phyloP scores from a whole-genome alignment of 2,888 invertebrate genomes.

The Neuroscelio doddi region DNA sequence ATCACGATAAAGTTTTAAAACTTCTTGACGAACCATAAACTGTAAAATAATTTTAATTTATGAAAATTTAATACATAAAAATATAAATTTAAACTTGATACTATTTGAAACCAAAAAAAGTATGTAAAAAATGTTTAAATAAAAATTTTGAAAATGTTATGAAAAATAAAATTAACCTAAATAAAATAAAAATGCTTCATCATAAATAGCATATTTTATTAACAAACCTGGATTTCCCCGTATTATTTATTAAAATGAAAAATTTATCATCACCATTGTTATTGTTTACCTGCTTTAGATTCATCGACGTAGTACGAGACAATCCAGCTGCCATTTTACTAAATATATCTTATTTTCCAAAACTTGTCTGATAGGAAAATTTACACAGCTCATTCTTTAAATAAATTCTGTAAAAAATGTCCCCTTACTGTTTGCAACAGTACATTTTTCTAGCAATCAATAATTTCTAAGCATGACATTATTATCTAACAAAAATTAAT shows the following conservation, averaged over 20 bases:
- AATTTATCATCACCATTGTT: background rate
- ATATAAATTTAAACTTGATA: too few relatives aligned
- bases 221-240: background rate
- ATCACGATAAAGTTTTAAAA: slow-evolving; percentile 82
- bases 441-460: too few relatives aligned
- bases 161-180: background rate
- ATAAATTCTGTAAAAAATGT: too few relatives aligned
- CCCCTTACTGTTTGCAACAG: too few relatives aligned
- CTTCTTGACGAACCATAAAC: slow-evolving; percentile 87
- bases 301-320: slow-evolving; percentile 41
- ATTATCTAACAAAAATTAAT: too few relatives aligned
- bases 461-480: too few relatives aligned
- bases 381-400: too few relatives aligned
- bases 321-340: slow-evolving; percentile 5
- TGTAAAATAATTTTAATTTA: slow-evolving; percentile 69
- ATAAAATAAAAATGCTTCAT: background rate
- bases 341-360: too few relatives aligned
- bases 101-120: too few relatives aligned
- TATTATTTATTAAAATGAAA: too few relatives aligned
- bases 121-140: too few relatives aligned
- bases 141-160: background rate
- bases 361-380: too few relatives aligned
- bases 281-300: slow-evolving; percentile 55
- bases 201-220: background rate
- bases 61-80: slow-evolving; percentile 6